These are phyloP conservation scores for Brienomyrus brachyistius DNA, from an alignment of 2,113 vertebrate genomes.

Conservation along the genomic window DNA sequence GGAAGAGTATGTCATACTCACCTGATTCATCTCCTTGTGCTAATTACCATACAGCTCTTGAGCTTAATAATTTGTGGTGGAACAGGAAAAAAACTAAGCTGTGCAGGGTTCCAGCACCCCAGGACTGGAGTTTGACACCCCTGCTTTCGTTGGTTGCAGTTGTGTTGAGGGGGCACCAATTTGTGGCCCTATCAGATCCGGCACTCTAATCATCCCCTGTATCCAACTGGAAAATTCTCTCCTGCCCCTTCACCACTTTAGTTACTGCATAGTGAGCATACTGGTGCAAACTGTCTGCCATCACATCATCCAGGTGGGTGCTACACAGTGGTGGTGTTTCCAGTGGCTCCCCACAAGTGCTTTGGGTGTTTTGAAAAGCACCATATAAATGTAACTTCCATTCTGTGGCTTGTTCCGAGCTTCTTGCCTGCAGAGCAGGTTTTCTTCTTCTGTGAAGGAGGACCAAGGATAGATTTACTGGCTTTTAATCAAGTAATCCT, in stretches of 20 bases:
- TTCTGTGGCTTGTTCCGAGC: not conserved
- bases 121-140: no score
- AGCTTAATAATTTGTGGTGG: no score
- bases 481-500: not conserved
- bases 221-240: not conserved
- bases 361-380: not conserved
- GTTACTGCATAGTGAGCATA: not conserved
- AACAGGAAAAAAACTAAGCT: no score
- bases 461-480: not conserved
- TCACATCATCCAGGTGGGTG: not conserved
- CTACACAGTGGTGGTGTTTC: not conserved
- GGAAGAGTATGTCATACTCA: no score
- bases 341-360: not conserved
- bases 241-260: not conserved
- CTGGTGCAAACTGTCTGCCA: not conserved
- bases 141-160: not conserved
- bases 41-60: no score
- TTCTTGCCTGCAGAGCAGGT: not conserved
- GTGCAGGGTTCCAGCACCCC: no score
- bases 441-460: not conserved
- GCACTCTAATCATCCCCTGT: not conserved
- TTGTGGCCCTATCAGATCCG: not conserved
- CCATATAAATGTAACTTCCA: not conserved
- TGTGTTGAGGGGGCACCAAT: not conserved
- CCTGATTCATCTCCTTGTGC: no score